Evolutionary conservation across 2,888 invertebrate genomes (phyloP).

Genomic region (Cephus rjabovi): DNA sequence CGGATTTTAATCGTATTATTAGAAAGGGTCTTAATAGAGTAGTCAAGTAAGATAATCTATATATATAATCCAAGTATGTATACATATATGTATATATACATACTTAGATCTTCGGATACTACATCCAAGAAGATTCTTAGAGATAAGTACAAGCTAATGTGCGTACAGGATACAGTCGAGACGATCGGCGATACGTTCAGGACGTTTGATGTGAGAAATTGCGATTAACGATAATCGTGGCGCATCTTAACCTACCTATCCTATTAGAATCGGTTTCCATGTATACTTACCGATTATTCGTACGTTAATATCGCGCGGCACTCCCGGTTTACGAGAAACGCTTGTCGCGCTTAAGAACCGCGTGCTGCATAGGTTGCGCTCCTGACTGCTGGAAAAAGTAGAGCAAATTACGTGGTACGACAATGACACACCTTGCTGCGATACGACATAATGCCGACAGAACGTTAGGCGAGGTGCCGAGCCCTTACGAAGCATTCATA

Average conservation of each 20-base stretch:
- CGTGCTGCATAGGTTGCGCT: slow-evolving; percentile 11
- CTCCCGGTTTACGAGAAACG: slow-evolving; percentile 37
- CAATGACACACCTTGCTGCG: slow-evolving; percentile 51
- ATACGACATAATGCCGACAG: slow-evolving; percentile 23
- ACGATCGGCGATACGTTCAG: neutral
- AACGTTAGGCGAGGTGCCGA: slow-evolving; percentile 44
- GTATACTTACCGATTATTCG: neutral
- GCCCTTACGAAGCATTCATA: slow-evolving; percentile 59
- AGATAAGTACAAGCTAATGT: neutral
- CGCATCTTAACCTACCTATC: neutral
- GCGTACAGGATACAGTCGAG: neutral
- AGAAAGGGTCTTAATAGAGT: neutral
- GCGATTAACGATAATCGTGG: neutral
- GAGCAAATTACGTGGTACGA: slow-evolving; percentile 49
- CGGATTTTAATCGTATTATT: slow-evolving; percentile 1
- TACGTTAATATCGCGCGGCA: slow-evolving; percentile 10
- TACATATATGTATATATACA: no score
- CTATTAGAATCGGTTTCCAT: neutral
- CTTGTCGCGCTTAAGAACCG: slow-evolving; percentile 22
- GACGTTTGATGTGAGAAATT: neutral
- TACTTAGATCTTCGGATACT: neutral
- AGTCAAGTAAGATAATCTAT: neutral
- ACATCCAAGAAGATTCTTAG: neutral
- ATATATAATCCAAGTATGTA: neutral
- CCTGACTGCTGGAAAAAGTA: slow-evolving; percentile 35